Percentiles rank a stretch among this genome's conserved stretches.
Conservation (phyloP, 1,140 invertebrate genomes). For the Acromyrmex heyeri region DNA sequence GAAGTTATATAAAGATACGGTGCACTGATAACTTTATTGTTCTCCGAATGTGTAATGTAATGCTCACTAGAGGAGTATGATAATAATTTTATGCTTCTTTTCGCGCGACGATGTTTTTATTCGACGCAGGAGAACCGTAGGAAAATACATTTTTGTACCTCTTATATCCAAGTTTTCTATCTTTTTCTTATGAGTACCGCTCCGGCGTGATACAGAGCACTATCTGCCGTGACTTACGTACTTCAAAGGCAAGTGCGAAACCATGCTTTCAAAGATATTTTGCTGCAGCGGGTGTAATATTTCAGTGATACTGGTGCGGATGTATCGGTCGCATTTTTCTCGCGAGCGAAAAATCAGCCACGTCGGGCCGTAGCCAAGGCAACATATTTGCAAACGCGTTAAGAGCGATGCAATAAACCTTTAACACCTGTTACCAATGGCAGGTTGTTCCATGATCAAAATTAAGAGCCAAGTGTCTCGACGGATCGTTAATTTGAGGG, state of each 20-base stretch:
- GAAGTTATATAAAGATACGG: not conserved
- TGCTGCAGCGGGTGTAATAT: conserved; percentile 38
- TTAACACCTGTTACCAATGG: conserved; percentile 39
- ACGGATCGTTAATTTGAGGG: conserved; percentile 54
- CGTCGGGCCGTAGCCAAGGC: not conserved
- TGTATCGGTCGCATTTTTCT: conserved; percentile 37
- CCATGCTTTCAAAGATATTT: conserved; percentile 54
- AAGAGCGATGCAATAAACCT: conserved; percentile 35
- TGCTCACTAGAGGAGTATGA: not conserved
- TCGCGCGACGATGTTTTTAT: conserved; percentile 15
- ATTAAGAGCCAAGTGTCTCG: conserved; percentile 10
- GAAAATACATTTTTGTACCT: conserved; percentile 37
- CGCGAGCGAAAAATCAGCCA: not conserved
- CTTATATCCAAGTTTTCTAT: not conserved
- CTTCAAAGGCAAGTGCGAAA: conserved; percentile 58
- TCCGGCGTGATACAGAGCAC: not conserved
- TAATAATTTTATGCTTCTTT: conserved; percentile 20
- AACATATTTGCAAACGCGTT: conserved; percentile 29
- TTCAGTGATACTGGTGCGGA: not conserved
- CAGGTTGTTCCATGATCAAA: conserved; percentile 31
- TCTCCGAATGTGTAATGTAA: not conserved
- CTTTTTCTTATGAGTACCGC: conserved; percentile 1
- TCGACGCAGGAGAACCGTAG: conserved; percentile 9
- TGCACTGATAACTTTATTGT: not conserved
- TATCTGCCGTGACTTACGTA: conserved; percentile 39